Evolutionary conservation across 2,797 vertebrate species (phyloP).

Genomic region (Artibeus lituratus): DNA sequence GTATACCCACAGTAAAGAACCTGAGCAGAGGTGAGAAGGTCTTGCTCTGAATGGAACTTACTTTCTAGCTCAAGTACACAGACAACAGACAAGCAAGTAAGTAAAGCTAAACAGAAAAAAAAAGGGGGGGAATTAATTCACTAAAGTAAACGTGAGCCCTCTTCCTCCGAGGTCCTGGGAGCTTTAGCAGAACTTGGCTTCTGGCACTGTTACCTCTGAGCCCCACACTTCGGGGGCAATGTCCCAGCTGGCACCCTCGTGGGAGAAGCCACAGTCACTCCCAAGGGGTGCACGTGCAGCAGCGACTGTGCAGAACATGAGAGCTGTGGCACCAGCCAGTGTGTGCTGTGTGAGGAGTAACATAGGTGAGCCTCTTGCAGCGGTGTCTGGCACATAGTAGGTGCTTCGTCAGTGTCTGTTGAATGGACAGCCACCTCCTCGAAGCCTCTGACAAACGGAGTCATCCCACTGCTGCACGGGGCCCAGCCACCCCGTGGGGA

Average conservation of each 20-base stretch:
- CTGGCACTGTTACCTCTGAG: background rate
- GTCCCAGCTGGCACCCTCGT: background rate
- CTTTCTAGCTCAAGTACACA: background rate
- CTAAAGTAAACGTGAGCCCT: background rate
- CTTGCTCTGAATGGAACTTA: background rate
- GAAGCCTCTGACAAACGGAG: background rate
- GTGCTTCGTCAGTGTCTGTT: background rate
- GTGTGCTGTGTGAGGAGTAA: background rate
- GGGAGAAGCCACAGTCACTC: background rate
- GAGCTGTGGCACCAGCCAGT: no score
- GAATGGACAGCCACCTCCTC: background rate
- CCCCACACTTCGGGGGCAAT: background rate
- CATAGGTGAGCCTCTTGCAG: background rate
- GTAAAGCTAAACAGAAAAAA: background rate
- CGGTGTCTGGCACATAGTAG: background rate
- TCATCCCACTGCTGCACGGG: background rate
- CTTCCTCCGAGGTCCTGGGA: background rate
- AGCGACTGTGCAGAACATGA: background rate
- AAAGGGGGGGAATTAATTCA: background rate
- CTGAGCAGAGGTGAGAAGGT: background rate
- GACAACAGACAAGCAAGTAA: background rate
- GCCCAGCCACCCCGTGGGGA: background rate
- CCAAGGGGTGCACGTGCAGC: accelerated
- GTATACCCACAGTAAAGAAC: background rate
- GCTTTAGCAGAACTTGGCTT: background rate